These are phyloP conservation scores for Caretta caretta DNA, from an alignment of 2,113 vertebrate genomes.

Conservation along the genomic window DNA sequence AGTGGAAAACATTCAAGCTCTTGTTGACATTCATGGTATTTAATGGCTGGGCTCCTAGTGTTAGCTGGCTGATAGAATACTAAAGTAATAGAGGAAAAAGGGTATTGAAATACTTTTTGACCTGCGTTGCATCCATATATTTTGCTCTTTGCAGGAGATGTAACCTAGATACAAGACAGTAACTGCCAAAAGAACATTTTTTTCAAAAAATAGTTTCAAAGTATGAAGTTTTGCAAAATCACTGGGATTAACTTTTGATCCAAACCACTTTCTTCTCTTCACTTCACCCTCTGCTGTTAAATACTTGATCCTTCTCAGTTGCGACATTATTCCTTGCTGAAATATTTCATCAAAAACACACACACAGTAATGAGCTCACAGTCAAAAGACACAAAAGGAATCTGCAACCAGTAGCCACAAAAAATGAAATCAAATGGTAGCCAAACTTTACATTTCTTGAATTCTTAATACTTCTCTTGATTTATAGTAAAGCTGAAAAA, in stretches of 20 bases:
- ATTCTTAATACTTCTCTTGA: background rate
- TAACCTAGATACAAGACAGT: slow-evolving; percentile 3
- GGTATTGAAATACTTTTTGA: background rate
- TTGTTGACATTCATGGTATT: background rate
- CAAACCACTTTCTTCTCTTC: slow-evolving; percentile 28
- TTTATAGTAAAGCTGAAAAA: background rate
- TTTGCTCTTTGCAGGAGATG: background rate
- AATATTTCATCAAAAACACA: slow-evolving; percentile 45
- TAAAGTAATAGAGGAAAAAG: background rate
- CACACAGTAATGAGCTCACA: background rate
- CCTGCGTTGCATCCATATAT: background rate
- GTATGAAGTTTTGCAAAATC: slow-evolving; percentile 9
- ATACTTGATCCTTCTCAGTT: slow-evolving; percentile 47
- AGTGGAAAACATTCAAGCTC: background rate
- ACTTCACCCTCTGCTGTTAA: slow-evolving; percentile 24
- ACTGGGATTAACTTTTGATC: slow-evolving; percentile 56
- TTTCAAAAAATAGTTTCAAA: background rate
- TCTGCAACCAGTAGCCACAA: background rate
- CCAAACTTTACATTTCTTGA: background rate
- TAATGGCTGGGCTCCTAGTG: background rate
- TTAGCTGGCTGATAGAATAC: background rate
- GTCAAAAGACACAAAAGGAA: background rate
- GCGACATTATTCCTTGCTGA: slow-evolving; percentile 24
- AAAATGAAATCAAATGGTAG: background rate
- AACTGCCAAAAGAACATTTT: background rate